These are phyloP conservation scores for Stichodactyla helianthus DNA, from an alignment of 64 coral and sea anemone species.

Conservation along the genomic window DNA sequence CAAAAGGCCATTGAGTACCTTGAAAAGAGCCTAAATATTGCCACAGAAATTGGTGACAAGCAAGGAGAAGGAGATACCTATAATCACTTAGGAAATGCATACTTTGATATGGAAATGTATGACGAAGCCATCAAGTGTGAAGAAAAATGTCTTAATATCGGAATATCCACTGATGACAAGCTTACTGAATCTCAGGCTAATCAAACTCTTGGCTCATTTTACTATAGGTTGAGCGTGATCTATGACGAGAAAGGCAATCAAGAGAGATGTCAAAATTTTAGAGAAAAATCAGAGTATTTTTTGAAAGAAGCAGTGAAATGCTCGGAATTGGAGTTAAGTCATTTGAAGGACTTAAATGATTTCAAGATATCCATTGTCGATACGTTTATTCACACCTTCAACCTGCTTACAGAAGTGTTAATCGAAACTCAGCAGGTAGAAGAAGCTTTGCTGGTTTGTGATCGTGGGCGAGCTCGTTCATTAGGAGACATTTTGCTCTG, in stretches of 20 bases:
- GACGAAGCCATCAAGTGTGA: neutral
- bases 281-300: neutral
- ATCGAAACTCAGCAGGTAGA: neutral
- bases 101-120: neutral
- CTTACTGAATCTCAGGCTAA: neutral
- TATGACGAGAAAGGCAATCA: neutral
- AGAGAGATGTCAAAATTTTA: neutral
- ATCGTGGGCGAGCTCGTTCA: conserved; percentile 31
- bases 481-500: conserved; percentile 27
- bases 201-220: neutral
- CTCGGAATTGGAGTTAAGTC: neutral
- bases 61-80: neutral
- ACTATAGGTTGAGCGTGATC: neutral
- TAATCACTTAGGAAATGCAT: neutral
- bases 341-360: conserved; percentile 6
- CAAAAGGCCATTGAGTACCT: neutral
- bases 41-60: neutral
- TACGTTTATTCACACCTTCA: neutral
- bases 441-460: conserved; percentile 13
- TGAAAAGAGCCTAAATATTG: neutral
- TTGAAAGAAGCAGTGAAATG: neutral
- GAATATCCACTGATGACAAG: neutral
- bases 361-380: conserved; percentile 36
- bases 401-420: neutral
- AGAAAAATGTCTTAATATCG: neutral